Evolutionary conservation across 2,797 vertebrate species (phyloP).

Genomic region (Phaenicophaeus curvirostris): DNA sequence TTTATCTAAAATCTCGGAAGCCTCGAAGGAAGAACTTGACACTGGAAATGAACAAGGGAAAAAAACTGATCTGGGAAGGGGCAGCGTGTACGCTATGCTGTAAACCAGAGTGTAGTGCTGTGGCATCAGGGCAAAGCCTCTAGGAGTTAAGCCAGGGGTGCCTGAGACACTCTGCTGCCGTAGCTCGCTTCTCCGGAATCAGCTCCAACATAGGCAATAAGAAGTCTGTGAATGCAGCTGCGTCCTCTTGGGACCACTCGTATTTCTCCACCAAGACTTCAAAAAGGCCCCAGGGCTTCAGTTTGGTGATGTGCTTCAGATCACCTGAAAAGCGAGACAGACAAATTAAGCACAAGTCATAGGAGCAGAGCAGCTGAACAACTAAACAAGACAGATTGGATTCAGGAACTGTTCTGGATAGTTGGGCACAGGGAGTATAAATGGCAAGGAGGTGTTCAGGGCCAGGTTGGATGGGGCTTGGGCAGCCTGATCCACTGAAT

Average conservation of each 20-base stretch:
- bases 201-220: constrained; percentile 97
- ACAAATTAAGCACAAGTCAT: background rate
- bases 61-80: constrained; percentile 1
- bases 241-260: constrained; percentile 93
- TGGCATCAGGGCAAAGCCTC: constrained; percentile 24
- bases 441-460: no score
- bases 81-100: constrained; percentile 60
- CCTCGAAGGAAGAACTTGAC: constrained; percentile 76
- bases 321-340: constrained; percentile 83
- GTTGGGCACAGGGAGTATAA: background rate
- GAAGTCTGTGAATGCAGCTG: constrained; percentile 91
- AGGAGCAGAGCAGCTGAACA: background rate
- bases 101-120: constrained; percentile 61
- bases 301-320: constrained; percentile 96
- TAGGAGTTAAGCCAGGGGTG: constrained; percentile 92
- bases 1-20: constrained; percentile 73
- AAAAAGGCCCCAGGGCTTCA: constrained; percentile 96
- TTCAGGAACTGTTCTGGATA: background rate
- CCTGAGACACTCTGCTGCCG: constrained; percentile 91
- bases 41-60: constrained; percentile 46
- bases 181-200: constrained; percentile 92
- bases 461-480: no score
- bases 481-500: no score
- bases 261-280: constrained; percentile 97
- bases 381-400: background rate